Conservation (phyloP, 2,797 vertebrate genomes). For the Spatula clypeata region DNA sequence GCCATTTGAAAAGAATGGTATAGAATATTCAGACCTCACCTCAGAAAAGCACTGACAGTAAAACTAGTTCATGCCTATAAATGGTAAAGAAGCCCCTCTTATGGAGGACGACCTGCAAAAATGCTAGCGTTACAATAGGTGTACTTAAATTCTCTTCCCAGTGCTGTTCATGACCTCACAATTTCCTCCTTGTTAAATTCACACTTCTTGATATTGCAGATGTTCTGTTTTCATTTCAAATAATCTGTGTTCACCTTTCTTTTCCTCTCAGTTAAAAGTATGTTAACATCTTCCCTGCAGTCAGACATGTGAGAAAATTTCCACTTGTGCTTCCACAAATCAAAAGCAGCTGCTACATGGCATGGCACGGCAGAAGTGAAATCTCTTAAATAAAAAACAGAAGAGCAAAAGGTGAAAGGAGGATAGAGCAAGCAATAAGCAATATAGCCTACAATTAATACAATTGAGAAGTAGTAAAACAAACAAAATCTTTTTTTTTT, state of each 20-base stretch:
- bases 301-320: constrained; percentile 15
- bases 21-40: not conserved
- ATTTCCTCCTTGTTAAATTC: constrained; percentile 31
- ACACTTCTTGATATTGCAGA: not conserved
- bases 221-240: constrained; percentile 9
- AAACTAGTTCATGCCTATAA: constrained; percentile 5
- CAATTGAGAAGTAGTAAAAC: not conserved
- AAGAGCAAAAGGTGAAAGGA: not conserved
- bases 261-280: not conserved
- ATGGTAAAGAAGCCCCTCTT: not conserved
- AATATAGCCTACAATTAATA: not conserved
- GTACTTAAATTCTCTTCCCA: not conserved
- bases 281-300: constrained; percentile 45
- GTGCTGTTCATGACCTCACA: not conserved
- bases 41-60: not conserved
- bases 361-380: constrained; percentile 10
- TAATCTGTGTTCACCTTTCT: not conserved
- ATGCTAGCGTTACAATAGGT: fast-evolving
- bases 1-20: not conserved
- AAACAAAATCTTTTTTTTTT: not conserved
- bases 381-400: constrained; percentile 17
- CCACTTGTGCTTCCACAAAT: constrained; percentile 26
- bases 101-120: constrained; percentile 1
- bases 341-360: constrained; percentile 23
- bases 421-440: not conserved